These are phyloP conservation scores for Thunnus albacares DNA, from an alignment of 2,797 vertebrate genomes.

Conservation along the genomic window DNA sequence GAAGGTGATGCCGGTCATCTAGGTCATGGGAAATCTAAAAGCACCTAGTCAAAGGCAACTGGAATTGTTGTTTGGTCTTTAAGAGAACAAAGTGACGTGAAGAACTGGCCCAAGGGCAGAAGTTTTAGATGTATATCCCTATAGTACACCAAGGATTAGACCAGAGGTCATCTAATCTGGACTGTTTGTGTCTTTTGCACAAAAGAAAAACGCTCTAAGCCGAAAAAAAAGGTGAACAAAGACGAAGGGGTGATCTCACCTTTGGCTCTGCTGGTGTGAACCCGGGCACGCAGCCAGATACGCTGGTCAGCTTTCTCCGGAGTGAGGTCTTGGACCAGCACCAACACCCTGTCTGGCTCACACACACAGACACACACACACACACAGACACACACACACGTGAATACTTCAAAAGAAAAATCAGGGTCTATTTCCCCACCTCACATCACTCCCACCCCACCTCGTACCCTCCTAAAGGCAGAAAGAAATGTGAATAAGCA, in stretches of 20 bases:
- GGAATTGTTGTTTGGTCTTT: conserved; percentile 25
- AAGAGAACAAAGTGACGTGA: conserved; percentile 18
- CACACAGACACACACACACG: conserved; percentile 30
- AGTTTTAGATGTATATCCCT: conserved; percentile 35
- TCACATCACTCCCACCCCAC: conserved; percentile 6
- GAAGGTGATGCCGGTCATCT: conserved; percentile 10
- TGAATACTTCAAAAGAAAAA: conserved; percentile 74
- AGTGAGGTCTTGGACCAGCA: conserved; percentile 91
- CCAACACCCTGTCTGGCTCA: conserved; percentile 90
- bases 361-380: conserved; percentile 39
- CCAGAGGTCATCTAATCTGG: conserved; percentile 28
- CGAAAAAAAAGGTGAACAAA: conserved; percentile 38
- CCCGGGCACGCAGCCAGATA: conserved; percentile 95
- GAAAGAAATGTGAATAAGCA: conserved; percentile 59
- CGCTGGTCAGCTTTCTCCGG: conserved; percentile 91
- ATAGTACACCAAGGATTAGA: conserved; percentile 37
- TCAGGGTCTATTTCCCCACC: conserved; percentile 29
- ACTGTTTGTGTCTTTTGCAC: conserved; percentile 35
- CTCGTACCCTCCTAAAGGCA: conserved; percentile 58
- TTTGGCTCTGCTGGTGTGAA: conserved; percentile 99
- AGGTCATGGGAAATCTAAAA: conserved; percentile 33
- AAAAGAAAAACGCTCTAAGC: conserved; percentile 20
- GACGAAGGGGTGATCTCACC: conserved; percentile 85
- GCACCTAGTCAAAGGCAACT: conserved; percentile 9
- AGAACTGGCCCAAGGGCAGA: conserved; percentile 48